Percentiles rank a stretch among this genome's conserved stretches.
phyloP scores from a whole-genome alignment of 53 echinoderm and acorn worm genomes.

The Zoroaster sp. region DNA sequence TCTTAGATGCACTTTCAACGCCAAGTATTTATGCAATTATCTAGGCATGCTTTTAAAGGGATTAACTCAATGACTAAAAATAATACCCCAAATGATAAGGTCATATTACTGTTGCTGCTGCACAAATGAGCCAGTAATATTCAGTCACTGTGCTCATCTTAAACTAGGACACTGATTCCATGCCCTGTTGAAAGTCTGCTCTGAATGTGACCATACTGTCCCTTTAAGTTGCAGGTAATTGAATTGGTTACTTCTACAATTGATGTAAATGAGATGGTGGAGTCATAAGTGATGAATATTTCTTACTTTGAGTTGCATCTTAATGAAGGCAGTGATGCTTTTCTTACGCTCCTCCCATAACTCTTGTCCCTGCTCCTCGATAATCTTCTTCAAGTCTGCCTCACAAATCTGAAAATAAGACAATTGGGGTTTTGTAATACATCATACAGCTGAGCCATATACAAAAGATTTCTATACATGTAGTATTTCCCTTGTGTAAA shows the following conservation, averaged over 20 bases:
- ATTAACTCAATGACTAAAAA: no score
- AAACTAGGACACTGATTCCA: no score
- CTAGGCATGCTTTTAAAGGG: no score
- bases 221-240: not conserved
- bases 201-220: no score
- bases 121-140: no score
- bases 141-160: no score
- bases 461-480: not conserved
- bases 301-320: slow-evolving; percentile 57
- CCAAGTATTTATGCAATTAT: no score
- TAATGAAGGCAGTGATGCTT: slow-evolving; percentile 57
- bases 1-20: no score
- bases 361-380: slow-evolving; percentile 46
- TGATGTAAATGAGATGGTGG: not conserved
- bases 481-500: not conserved
- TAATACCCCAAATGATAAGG: no score
- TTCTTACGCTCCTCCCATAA: slow-evolving; percentile 61
- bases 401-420: slow-evolving; percentile 45
- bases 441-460: not conserved
- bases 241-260: not conserved
- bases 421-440: no score
- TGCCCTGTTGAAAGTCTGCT: no score
- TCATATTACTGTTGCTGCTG: no score
- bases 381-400: slow-evolving; percentile 49
- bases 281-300: not conserved